These are phyloP conservation scores for Papio anubis DNA, from an alignment of 2,113 vertebrate genomes.

Conservation along the genomic window DNA sequence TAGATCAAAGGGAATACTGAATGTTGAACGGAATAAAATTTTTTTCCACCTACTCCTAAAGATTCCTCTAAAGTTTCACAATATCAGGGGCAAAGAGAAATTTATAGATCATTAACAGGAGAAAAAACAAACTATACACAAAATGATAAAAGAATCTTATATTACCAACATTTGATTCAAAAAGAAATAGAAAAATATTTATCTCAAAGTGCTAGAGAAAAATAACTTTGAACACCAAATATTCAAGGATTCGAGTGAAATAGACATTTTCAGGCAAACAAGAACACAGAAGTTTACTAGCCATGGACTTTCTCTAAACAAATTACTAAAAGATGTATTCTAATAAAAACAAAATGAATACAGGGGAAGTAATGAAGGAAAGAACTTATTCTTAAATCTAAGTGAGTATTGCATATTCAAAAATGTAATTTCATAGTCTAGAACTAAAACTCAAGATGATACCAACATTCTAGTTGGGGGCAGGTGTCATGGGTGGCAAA, in stretches of 20 bases:
- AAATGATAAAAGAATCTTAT: not conserved
- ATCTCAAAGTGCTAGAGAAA: not conserved
- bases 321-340: not conserved
- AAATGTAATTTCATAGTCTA: not conserved
- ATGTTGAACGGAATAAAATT: not conserved
- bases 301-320: not conserved
- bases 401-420: not conserved
- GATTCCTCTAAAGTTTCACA: not conserved
- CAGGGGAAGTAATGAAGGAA: not conserved
- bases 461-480: not conserved
- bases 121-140: not conserved
- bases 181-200: not conserved
- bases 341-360: not conserved
- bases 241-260: not conserved
- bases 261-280: not conserved
- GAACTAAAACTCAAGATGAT: not conserved
- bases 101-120: not conserved
- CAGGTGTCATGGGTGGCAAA: not conserved
- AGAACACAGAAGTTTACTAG: not conserved
- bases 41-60: not conserved
- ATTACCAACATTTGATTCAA: not conserved
- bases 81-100: not conserved
- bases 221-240: not conserved
- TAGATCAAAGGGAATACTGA: not conserved
- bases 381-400: not conserved